Evolutionary conservation across 1,140 invertebrate species (phyloP), one percentile per base, ranked within the genome.

Genomic region (Bombus breviceps): DNA sequence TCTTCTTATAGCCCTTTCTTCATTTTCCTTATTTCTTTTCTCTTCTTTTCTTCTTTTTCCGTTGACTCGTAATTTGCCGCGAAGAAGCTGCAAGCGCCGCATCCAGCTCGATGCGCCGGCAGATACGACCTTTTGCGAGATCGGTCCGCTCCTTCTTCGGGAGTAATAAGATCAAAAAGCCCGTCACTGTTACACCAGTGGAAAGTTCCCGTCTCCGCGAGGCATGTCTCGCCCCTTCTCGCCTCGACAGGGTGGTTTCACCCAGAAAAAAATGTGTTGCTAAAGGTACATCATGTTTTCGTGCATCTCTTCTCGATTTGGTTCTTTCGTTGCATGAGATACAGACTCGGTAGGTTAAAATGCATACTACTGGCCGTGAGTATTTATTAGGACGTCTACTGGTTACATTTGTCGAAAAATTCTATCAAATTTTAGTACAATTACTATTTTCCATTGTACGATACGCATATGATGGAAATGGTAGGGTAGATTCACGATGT

Each of bases 121-220:
- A 87, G 89, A 90, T 90, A 90, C 81, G 78, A 90, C 77, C 81
- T 85, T 85, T 84, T 85, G 83, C 71, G 53, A 87, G 89, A 71
- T 78, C 66, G 39, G 72, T 28, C 53, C 80, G 80, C 84, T 85
- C 72, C 77, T 86, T 72, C 88, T 86, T 76, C 34, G n/a, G 71
- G 47, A 62, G 79, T 89, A 88, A 88, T 89, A 83, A 89, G 75
- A 86, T 86, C 57, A 80, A 83, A 86, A 86, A 75, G 41, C n/a
- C 69, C 62, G 68, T 34, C 64, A 68, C 57, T 71, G 75, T 32
- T 80, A 43, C 68, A 53, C 57, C 72, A 4, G 59, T 47, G 69
- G 28, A 81, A 72, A 76, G 76, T 77, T 89, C 39, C 85, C 57
- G 80, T 80, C 76, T 85, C 83, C 83, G 77, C 77, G 68, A 80